phyloP scores from a whole-genome alignment of 2,888 invertebrate species.

The Hoplodrina ambigua region DNA sequence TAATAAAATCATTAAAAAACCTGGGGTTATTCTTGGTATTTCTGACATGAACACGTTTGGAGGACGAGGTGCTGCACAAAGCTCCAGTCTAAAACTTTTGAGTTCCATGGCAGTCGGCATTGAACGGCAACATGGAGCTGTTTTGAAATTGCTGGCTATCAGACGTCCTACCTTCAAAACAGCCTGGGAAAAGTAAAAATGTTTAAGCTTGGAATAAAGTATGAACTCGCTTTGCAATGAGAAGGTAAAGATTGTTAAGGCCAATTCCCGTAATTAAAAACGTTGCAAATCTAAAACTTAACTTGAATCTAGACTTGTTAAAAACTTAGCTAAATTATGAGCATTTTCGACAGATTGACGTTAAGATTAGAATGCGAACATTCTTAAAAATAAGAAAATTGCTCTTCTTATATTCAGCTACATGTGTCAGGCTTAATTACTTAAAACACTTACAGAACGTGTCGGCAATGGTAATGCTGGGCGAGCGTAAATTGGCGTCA shows the following conservation, averaged over 20 bases:
- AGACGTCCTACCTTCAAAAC: slow-evolving; percentile 79
- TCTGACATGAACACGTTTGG: slow-evolving; percentile 37
- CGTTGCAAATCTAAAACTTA: too few relatives aligned
- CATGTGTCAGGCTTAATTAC: background rate
- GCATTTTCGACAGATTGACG: too few relatives aligned
- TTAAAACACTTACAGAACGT: slow-evolving; percentile 75
- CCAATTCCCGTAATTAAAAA: too few relatives aligned
- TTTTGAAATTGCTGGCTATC: slow-evolving; percentile 64
- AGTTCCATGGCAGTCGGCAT: slow-evolving; percentile 79
- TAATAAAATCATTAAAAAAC: background rate
- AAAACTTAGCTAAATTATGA: too few relatives aligned
- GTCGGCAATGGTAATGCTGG: slow-evolving; percentile 82
- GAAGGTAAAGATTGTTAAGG: too few relatives aligned
- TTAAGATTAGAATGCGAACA: too few relatives aligned
- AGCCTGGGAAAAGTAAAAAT: slow-evolving; percentile 68
- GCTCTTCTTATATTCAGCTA: background rate
- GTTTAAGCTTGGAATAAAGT: background rate
- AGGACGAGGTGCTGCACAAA: slow-evolving; percentile 76
- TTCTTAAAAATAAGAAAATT: too few relatives aligned
- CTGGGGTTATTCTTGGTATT: slow-evolving; percentile 12
- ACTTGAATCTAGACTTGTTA: too few relatives aligned
- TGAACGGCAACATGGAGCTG: slow-evolving; percentile 65
- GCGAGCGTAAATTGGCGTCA: slow-evolving; percentile 80
- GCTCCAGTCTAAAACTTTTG: slow-evolving; percentile 78
- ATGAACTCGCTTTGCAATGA: too few relatives aligned